Conservation (phyloP, 2,113 vertebrate species). For the Rhinopomastus cyanomelas region DNA sequence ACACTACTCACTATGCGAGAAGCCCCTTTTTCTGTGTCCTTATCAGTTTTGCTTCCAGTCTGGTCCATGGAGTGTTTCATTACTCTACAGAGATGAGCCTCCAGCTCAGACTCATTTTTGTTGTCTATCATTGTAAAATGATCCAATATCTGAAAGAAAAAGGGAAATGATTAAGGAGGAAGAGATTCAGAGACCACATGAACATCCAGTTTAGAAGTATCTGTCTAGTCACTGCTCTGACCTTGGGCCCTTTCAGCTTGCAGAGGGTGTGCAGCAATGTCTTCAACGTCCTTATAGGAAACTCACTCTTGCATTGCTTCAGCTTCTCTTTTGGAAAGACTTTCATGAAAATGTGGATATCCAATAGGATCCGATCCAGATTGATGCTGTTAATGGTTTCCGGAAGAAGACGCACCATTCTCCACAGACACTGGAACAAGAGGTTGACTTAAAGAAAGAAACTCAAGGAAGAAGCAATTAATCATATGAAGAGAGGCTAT, state of each 20-base stretch:
- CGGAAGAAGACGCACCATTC: constrained; percentile 94
- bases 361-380: constrained; percentile 92
- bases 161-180: background rate
- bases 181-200: background rate
- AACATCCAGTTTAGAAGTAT: background rate
- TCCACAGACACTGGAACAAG: constrained; percentile 90
- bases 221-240: constrained; percentile 47
- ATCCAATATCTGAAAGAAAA: constrained; percentile 86
- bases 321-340: constrained; percentile 97
- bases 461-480: background rate
- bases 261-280: constrained; percentile 93
- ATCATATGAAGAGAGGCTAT: background rate
- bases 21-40: constrained; percentile 88
- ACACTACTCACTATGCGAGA: constrained; percentile 79
- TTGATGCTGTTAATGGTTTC: constrained; percentile 93
- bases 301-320: constrained; percentile 93
- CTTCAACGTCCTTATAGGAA: constrained; percentile 94
- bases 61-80: constrained; percentile 90
- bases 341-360: constrained; percentile 97
- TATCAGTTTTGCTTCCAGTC: constrained; percentile 84
- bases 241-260: constrained; percentile 93
- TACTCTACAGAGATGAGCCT: constrained; percentile 88
- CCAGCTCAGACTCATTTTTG: constrained; percentile 94
- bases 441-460: constrained; percentile 8
- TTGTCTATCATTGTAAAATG: constrained; percentile 98